These are phyloP conservation scores for Psophia crepitans DNA, from an alignment of 2,113 vertebrate species.

Conservation along the genomic window DNA sequence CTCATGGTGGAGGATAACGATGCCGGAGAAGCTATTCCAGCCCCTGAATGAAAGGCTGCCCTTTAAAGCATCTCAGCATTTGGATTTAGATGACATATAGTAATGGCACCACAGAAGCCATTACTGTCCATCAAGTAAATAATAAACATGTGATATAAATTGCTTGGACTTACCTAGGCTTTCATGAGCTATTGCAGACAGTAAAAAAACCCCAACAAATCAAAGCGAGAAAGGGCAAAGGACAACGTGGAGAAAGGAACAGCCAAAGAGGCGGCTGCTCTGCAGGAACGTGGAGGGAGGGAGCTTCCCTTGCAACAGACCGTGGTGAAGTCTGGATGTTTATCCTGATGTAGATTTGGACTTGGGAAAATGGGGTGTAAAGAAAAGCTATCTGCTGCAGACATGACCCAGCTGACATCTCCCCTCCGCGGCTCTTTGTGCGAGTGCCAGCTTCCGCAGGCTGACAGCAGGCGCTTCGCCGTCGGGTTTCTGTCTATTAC, in stretches of 20 bases:
- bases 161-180: neutral
- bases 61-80: neutral
- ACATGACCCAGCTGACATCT: neutral
- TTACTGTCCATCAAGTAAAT: conserved; percentile 47
- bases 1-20: neutral
- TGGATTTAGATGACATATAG: conserved; percentile 20
- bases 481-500: neutral
- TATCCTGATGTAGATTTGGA: neutral
- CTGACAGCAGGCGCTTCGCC: neutral
- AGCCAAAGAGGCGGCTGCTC: neutral
- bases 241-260: neutral
- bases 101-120: conserved; percentile 8
- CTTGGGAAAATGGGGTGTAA: neutral
- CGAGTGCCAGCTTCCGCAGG: neutral
- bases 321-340: rapidly evolving
- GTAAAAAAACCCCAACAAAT: neutral
- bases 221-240: neutral
- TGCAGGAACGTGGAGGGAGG: neutral
- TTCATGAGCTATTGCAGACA: neutral
- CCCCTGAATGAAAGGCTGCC: neutral
- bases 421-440: neutral
- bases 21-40: neutral
- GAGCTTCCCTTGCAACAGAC: neutral
- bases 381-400: neutral
- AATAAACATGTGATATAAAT: neutral